Base-by-base conservation (phyloP, 2,888 invertebrate species). In the Melipona beecheii region DNA sequence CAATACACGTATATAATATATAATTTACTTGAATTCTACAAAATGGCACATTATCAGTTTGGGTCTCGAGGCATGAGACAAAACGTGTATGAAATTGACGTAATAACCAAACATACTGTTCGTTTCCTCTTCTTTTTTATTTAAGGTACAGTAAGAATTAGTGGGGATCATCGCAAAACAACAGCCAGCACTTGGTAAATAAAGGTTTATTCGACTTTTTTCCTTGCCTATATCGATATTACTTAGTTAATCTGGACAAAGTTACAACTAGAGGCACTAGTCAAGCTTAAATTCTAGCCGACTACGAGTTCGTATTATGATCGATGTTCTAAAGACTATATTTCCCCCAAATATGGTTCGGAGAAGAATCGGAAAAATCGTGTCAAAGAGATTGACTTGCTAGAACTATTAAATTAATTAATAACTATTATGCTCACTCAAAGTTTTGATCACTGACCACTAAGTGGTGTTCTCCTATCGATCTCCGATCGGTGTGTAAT, bases 181-280 rank as follows among this genome's bases (percentile, higher is more conserved):
- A 86, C 66, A n/a, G 15, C 50, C 70, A 62, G 9, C 69, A 65
- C 70, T 83, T 85, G 86, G 86, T 91, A 92, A 92, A 92, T 92
- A 93, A 93, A 90, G 82, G 86, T 91, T 89, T 85, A 83, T 84
- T 84, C 91, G 89, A 90, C 84, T 80, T 88, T 87, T 87, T 84
- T 43, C 9, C 43, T 87, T 78, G 86, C 91, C 90, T 90, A 89
- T 68, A 87, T 90, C 86, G 87, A 86, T 89, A 27, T 89, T 89
- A 89, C 89, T 92, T 90, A 88, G 43, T 70, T 90, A 88, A 27
- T 70, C 87, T 89, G 81, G 86, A 91, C 82, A 91, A 68, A 90
- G 87, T 91, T 92, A 93, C 89, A 90, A 88, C 92, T 93, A 93
- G 93, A 93, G 93, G 93, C 93, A 93, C 93, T 93, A 93, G 93